Base-by-base conservation (phyloP, 2,113 vertebrate species). In the Peucedramus taeniatus region DNA sequence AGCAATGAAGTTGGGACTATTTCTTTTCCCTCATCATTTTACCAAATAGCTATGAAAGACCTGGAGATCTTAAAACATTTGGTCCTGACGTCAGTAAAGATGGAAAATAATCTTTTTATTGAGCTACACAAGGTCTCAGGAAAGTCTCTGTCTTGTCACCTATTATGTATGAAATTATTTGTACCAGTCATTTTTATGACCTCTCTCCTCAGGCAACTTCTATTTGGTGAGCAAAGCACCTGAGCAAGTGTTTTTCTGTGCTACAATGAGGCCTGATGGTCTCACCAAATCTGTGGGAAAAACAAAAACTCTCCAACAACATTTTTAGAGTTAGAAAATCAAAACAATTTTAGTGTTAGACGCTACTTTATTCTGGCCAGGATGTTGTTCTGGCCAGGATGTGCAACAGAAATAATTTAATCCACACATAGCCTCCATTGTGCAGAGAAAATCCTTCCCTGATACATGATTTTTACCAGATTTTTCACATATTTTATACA, bases 281-380 rank as follows among this genome's bases (percentile, higher is more conserved):
- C 18, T 13, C 31, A n/a, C 30, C 3, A 1, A 65, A 64, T 47
- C 42, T 7, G 19, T 0, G 1, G n/a, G 23, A n/a, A 24, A 84
- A 84, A 30, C 6, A 47, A n/a, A 39, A 49, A 24, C 15, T 30
- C 30, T 75, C 35, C 50, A 64, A 28, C 14, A 72, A 15, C 13
- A n/a, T 13, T 49, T 65, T 49, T 56, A 19, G 61, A 19, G 26
- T 66, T 66, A 24, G 61, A 45, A 45, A 66, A 37, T 23, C 12
- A 35, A 44, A 83, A 15, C 6, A n/a, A 13, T 56, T 74, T 74
- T 47, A 28, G 33, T 24, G 27, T 54, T 37, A 37, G 27, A 22
- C 22, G 33, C 47, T 47, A 39, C 11, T 81, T 81, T 39, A 47
- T 68, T 68, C 51, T 56, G 27, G 50, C 39, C 75, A 63, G 30